A percentile compares a stretch with the other conserved stretches of the same genome.
phyloP scores from a whole-genome alignment of 2,888 invertebrate species.

The Acronicta aceris region DNA sequence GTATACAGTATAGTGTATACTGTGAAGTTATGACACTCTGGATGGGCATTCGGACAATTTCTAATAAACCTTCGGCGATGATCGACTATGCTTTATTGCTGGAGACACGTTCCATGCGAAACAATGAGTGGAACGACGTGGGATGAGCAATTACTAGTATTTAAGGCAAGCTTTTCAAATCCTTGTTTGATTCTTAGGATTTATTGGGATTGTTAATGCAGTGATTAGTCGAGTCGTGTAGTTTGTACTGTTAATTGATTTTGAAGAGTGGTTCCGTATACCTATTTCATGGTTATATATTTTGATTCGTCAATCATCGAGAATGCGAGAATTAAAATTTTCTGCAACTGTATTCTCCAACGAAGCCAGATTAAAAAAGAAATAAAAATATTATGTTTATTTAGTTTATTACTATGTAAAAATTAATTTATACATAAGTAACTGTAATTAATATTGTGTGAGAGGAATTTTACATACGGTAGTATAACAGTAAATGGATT shows the following conservation, averaged over 20 bases:
- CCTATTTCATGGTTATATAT: background rate
- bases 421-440: too few relatives aligned
- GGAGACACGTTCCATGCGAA: constrained; percentile 51
- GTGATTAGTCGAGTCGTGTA: constrained; percentile 25
- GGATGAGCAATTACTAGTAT: constrained; percentile 44
- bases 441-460: too few relatives aligned
- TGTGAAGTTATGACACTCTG: constrained; percentile 45
- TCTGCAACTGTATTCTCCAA: too few relatives aligned
- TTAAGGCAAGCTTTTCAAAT: constrained; percentile 46
- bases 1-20: constrained; percentile 47
- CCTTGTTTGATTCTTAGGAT: constrained; percentile 50
- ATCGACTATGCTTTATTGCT: constrained; percentile 58
- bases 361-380: too few relatives aligned
- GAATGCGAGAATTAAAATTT: too few relatives aligned
- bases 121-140: constrained; percentile 48
- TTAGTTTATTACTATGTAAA: too few relatives aligned
- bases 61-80: constrained; percentile 50
- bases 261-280: constrained; percentile 12
- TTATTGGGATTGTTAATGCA: constrained; percentile 41
- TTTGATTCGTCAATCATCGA: too few relatives aligned
- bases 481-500: too few relatives aligned
- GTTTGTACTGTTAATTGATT: constrained; percentile 34
- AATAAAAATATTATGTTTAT: too few relatives aligned
- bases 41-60: constrained; percentile 51
- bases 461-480: too few relatives aligned